Percentiles rank a stretch among this genome's conserved stretches.
Evolutionary conservation across 2,797 vertebrate genomes (phyloP).

Genomic region (Zalophus californianus): DNA sequence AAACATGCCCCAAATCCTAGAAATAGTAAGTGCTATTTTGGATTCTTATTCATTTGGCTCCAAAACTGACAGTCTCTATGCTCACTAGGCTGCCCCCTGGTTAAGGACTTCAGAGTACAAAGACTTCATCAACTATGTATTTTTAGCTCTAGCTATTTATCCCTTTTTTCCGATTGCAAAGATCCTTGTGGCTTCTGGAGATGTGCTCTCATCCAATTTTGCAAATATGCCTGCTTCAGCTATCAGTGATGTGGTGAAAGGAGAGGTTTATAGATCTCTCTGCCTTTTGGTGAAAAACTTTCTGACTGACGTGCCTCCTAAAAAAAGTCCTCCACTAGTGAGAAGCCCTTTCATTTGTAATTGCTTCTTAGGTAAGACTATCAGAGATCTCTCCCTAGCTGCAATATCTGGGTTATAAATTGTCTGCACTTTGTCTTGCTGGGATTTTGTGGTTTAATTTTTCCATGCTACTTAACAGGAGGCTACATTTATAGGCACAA

Average conservation of each 20-base stretch:
- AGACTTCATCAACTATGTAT: background rate
- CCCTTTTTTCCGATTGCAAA: background rate
- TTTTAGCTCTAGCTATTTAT: background rate
- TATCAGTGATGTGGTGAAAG: background rate
- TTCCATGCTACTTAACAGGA: background rate
- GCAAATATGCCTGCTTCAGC: background rate
- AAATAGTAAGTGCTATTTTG: background rate
- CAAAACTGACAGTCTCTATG: background rate
- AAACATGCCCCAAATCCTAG: background rate
- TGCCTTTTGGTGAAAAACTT: slow-evolving; percentile 34
- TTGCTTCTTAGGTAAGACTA: slow-evolving; percentile 29
- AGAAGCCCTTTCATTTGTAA: background rate
- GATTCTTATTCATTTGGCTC: background rate
- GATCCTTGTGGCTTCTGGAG: slow-evolving; percentile 4
- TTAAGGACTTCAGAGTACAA: background rate
- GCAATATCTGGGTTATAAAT: background rate
- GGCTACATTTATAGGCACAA: background rate
- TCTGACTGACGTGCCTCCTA: background rate
- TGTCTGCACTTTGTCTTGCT: background rate
- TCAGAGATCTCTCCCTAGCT: background rate
- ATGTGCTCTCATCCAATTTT: background rate
- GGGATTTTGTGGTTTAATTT: slow-evolving; percentile 41
- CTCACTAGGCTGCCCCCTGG: background rate
- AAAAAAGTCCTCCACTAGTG: background rate
- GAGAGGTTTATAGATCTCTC: background rate